Conservation (phyloP, 2,888 invertebrate genomes). For the Seira ritae region DNA sequence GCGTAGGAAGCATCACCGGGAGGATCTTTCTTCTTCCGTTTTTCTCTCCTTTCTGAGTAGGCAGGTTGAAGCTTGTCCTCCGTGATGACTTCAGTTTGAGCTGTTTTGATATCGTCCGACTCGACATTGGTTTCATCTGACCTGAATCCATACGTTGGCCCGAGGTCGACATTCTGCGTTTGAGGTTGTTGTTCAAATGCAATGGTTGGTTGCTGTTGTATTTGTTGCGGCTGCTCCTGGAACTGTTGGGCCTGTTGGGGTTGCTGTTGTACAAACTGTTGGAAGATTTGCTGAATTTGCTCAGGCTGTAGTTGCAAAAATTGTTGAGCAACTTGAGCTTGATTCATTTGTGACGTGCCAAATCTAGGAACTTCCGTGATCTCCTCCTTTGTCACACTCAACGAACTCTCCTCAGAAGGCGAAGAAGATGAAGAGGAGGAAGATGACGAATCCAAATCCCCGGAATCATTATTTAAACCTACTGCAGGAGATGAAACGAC, state of each 20-base stretch:
- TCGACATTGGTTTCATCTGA: constrained; percentile 30
- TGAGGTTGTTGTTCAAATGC: background rate
- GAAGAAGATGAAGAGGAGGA: constrained; percentile 44
- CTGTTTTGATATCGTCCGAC: constrained; percentile 47
- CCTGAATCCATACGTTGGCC: constrained; percentile 48
- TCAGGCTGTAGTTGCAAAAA: constrained; percentile 25
- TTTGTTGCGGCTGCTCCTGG: background rate
- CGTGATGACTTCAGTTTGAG: constrained; percentile 51
- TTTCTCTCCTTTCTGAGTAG: constrained; percentile 51
- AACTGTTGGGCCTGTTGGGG: constrained; percentile 44
- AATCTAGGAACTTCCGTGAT: constrained; percentile 41
- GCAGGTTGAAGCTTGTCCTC: constrained; percentile 57
- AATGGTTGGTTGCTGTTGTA: constrained; percentile 5
- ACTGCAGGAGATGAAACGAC: background rate
- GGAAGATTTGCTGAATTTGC: constrained; percentile 8
- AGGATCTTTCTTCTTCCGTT: constrained; percentile 28
- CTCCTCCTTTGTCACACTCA: constrained; percentile 42
- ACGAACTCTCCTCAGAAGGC: constrained; percentile 38
- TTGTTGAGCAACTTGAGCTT: constrained; percentile 24
- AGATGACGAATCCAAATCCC: constrained; percentile 36
- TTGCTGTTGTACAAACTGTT: constrained; percentile 19
- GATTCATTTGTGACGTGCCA: background rate
- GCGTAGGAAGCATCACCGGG: constrained; percentile 66
- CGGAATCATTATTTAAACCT: constrained; percentile 21
- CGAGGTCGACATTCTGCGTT: constrained; percentile 16